Percentiles rank a stretch among this genome's conserved stretches.
Conservation (phyloP, 2,888 invertebrate species). For the Eupithecia centaureata region DNA sequence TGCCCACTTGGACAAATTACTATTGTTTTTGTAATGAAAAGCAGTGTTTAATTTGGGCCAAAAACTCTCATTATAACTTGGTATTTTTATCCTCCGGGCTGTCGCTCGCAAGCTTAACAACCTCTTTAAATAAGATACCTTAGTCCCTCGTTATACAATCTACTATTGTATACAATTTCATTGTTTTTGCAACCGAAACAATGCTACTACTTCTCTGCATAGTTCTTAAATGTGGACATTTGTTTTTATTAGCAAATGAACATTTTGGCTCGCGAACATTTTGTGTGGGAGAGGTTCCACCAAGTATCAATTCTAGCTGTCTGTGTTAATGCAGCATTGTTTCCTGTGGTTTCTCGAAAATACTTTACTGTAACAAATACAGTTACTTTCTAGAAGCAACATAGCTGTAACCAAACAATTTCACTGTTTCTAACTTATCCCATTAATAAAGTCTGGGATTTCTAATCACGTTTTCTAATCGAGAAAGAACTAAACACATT, state of each 20-base stretch:
- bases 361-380: too few species aligned
- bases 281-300: background rate
- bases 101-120: too few species aligned
- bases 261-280: background rate
- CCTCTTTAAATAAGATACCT: too few species aligned
- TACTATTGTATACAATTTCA: background rate
- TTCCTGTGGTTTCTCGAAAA: background rate
- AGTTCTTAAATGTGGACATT: background rate
- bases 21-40: too few species aligned
- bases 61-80: too few species aligned
- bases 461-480: conserved; percentile 2
- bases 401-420: background rate
- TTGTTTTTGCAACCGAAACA: background rate
- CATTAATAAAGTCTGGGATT: background rate
- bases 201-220: background rate
- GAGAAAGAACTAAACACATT: background rate
- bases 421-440: background rate
- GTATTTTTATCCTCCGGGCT: too few species aligned
- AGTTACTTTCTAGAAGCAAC: background rate
- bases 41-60: too few species aligned
- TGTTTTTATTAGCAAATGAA: background rate
- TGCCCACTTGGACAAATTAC: too few species aligned
- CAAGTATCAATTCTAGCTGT: background rate
- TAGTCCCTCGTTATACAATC: too few species aligned
- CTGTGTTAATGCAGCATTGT: background rate